Base-by-base conservation (phyloP, 2,113 vertebrate genomes). In the Mastomys coucha region DNA sequence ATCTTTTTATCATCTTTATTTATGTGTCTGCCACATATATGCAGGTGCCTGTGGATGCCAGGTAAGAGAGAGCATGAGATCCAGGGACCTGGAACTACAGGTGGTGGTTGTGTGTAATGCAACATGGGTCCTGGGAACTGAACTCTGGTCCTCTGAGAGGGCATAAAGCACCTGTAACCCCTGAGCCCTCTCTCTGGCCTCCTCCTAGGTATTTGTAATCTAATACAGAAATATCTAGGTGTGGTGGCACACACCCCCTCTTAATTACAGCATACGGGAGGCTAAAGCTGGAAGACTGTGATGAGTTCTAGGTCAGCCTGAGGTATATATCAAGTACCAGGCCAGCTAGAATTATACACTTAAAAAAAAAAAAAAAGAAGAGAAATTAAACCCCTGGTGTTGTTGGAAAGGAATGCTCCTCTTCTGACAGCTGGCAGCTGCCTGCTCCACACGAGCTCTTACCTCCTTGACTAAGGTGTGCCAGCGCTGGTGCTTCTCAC, bases 401-500 rank as follows among this genome's bases (percentile, higher is more conserved):
- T 33, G 31, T 26, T 8, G 53, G n/a, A 33, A 76, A n/a, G 13
- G 63, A 63, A 36, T 1, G 10, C 7, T 26, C 51, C 39, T 77
- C 78, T 24, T 56, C 49, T 2, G 14, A 49, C 0, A 31, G 39
- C 39, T 42, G 84, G 33, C 22, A 69, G 8, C 28, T 3, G 26
- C 49, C 24, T 5, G 33, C 14, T 10, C 1, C 36, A 31, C 7
- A 2, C 1, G 2, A 49, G 17, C 17, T 8, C 97, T 99, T 98
- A 99, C 99, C 99, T 99, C 99, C 98, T 99, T 99, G 84, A 99
- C 99, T 60, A 99, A 99, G 0, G 98, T 98, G 93, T 99, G 99
- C 99, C 99, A 99, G 97, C 99, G 99, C 98, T 99, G 99, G 75
- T 99, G 99, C 96, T 99, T 99, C 89, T 99, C 98, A n/a, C 99